These are phyloP conservation scores for Pandemis heparana DNA, from an alignment of 2,888 invertebrate species.

Conservation along the genomic window DNA sequence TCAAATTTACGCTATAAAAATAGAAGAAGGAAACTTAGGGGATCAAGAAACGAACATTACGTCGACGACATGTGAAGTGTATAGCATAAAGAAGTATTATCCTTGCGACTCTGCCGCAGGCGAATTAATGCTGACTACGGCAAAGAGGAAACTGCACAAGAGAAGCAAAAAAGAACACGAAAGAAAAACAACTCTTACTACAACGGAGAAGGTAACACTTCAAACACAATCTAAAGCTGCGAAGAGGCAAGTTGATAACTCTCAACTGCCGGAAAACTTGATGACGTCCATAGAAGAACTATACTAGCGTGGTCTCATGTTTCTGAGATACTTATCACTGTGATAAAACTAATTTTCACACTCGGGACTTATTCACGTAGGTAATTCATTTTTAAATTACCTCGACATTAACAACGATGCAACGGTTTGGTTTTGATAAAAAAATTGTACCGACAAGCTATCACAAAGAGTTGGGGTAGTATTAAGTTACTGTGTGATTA, in stretches of 20 bases:
- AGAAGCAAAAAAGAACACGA: slow-evolving; percentile 54
- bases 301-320: background rate
- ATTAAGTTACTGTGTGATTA: too few relatives aligned
- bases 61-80: slow-evolving; percentile 61
- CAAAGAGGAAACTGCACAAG: slow-evolving; percentile 58
- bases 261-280: slow-evolving; percentile 14
- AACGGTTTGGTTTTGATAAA: too few relatives aligned
- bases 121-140: slow-evolving; percentile 54
- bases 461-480: too few relatives aligned
- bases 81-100: slow-evolving; percentile 63
- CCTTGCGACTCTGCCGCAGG: slow-evolving; percentile 64
- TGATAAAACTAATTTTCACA: background rate
- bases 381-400: too few relatives aligned
- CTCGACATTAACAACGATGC: too few relatives aligned
- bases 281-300: slow-evolving; percentile 41
- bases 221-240: background rate
- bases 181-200: background rate
- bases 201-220: background rate
- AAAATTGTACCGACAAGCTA: too few relatives aligned
- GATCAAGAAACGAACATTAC: slow-evolving; percentile 47
- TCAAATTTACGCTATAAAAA: slow-evolving; percentile 66
- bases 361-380: too few relatives aligned
- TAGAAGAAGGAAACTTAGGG: slow-evolving; percentile 58
- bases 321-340: background rate
- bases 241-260: background rate